Evolutionary conservation across 2,113 vertebrate genomes (phyloP), one percentile per base, ranked within the genome.

Genomic region (Amblyornis subalaris): DNA sequence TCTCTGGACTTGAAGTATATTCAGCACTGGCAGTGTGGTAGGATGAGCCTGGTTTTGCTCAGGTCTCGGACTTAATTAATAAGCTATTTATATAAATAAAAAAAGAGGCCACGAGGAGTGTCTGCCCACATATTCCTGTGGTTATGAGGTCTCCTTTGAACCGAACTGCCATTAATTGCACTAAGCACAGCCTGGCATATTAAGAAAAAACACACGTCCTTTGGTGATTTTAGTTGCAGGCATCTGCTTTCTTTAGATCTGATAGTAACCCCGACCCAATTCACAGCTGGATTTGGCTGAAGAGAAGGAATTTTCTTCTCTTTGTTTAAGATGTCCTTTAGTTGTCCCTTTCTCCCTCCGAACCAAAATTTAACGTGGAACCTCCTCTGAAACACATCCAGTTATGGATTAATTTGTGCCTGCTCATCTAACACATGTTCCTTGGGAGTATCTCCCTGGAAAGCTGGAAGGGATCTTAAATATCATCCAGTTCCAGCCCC

Each of bases 1-100:
- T 88, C 65, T 64, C 54, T 21, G 29, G 72, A 54, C 45, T 91
- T 87, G 8, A 62, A 89, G 42, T 8, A 10, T 31, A 31, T 65
- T 90, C 80, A 80, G 47, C 42, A 83, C 44, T 35, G 76, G 58
- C 82, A 88, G 53, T 45, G 70, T 77, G 88, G 88, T 67, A 61
- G 85, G 88, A 82, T 19, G 40, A 75, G 67, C 53, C 18, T 51
- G 67, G 64, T 67, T 91, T 67, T 60, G 40, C 44, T 88, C 55
- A 73, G 55, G 51, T 64, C 48, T 70, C 55, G 47, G 51, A 51
- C 9, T 94, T 94, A 94, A 94, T 94, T 94, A 95, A 93, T 88
- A 85, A 85, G 75, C 65, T 77, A 64, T 90, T 88, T 92, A 36
- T 90, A 71, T 48, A 36, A 40, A 48, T 84, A 8, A 31, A 66